Evolutionary conservation across 2,797 vertebrate genomes (phyloP).

Genomic region (Heterohyrax brucei): DNA sequence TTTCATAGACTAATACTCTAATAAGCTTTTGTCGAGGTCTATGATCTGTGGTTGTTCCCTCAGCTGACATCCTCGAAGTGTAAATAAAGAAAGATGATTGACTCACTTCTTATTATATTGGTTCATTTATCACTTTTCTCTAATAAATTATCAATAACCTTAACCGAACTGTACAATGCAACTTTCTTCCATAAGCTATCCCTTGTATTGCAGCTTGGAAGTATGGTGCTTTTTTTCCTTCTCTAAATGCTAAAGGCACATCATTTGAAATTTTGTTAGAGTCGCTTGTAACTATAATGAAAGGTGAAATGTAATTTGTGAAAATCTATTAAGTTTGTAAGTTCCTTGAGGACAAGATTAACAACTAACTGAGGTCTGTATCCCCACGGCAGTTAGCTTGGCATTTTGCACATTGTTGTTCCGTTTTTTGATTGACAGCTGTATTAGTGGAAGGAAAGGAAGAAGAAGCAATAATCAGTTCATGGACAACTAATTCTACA

Average conservation of each 20-base stretch:
- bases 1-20: neutral
- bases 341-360: neutral
- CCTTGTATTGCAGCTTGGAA: neutral
- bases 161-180: neutral
- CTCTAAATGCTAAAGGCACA: neutral
- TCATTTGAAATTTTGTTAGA: neutral
- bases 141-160: neutral
- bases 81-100: neutral
- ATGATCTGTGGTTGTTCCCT: neutral
- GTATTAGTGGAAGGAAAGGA: neutral
- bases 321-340: neutral
- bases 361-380: slow-evolving; percentile 4
- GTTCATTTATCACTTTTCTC: neutral
- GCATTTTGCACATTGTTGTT: neutral
- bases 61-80: neutral
- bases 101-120: neutral
- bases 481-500: neutral
- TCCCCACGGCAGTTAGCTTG: neutral
- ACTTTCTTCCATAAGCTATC: neutral
- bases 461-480: neutral
- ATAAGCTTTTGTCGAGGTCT: neutral
- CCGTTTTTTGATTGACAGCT: neutral
- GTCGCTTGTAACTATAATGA: neutral
- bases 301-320: neutral
- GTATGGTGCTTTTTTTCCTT: neutral